Evolutionary conservation across 2,113 vertebrate species (phyloP).

Genomic region (Pluvianellus socialis): DNA sequence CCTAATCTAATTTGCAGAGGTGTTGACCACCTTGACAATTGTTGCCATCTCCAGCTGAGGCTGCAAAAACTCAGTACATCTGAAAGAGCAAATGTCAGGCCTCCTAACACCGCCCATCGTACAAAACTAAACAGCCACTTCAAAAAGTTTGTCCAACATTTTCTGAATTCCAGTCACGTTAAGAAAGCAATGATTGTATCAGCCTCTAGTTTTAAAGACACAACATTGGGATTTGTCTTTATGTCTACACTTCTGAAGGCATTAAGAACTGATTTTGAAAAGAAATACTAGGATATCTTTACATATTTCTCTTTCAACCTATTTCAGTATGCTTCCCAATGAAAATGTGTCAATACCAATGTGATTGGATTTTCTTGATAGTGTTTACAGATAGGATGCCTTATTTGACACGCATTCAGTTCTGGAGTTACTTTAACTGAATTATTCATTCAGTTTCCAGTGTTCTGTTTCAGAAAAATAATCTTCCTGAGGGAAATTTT

Average conservation of each 20-base stretch:
- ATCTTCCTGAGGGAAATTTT: constrained; percentile 51
- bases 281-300: neutral
- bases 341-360: constrained; percentile 60
- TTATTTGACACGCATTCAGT: constrained; percentile 48
- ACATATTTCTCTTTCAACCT: neutral
- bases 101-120: neutral
- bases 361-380: constrained; percentile 60
- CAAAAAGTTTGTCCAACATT: neutral
- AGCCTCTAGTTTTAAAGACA: neutral
- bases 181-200: neutral
- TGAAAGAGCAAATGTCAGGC: neutral
- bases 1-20: neutral
- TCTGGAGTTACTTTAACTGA: constrained; percentile 53
- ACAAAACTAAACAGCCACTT: neutral
- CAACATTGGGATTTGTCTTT: neutral
- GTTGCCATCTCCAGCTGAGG: neutral
- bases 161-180: neutral
- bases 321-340: neutral
- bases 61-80: neutral
- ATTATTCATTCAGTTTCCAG: constrained; percentile 69
- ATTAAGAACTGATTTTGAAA: neutral
- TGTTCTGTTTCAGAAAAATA: constrained; percentile 57
- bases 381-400: constrained; percentile 55
- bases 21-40: neutral
- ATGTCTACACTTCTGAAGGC: neutral